Base-by-base conservation (phyloP, 2,113 vertebrate species). In the Tympanuchus pallidicinctus region DNA sequence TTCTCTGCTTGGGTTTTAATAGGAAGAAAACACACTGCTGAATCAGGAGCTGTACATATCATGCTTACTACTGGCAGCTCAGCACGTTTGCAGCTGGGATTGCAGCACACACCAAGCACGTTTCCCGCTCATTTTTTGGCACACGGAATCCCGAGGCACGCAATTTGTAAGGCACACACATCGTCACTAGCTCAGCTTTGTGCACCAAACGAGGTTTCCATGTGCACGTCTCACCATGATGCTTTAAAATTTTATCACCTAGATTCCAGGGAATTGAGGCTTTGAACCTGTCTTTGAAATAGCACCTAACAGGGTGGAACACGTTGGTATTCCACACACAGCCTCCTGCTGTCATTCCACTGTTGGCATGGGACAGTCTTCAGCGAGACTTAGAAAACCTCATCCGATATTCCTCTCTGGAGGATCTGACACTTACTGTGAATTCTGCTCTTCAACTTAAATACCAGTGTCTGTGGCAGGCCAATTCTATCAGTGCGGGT, bases 391-490 rank as follows among this genome's bases (percentile, higher is more conserved):
- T 97, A 96, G 92, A 96, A 96, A 97, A 96, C 91, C 97, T 97
- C 92, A 96, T 97, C 97, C 95, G 89, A 97, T 95, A 97, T 97
- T 97, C 94, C 91, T 96, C 94, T 96, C 89, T 89, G 88, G 96
- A 97, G 96, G 88, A 97, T 94, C 95, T 97, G 97, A 97, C 97
- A 98, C 98, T 98, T 98, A 98, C 97, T 97, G 96, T 97, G 97
- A 98, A 98, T 98, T 97, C 97, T 95, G 97, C 91, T 98, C 97
- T 97, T 98, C 97, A 97, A 97, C 97, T 98, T 98, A 98, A 98
- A 97, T 97, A 97, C 96, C 98, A 97, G 95, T 96, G 97, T 97
- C 97, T 97, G 96, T 97, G 97, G 97, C 97, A 97, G 97, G 97
- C 97, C 98, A 98, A 94, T 97, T 97, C 97, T 98, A 97, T 97